These are phyloP conservation scores for Siphamia tubifer DNA, from an alignment of 2,113 vertebrate genomes.

Conservation along the genomic window DNA sequence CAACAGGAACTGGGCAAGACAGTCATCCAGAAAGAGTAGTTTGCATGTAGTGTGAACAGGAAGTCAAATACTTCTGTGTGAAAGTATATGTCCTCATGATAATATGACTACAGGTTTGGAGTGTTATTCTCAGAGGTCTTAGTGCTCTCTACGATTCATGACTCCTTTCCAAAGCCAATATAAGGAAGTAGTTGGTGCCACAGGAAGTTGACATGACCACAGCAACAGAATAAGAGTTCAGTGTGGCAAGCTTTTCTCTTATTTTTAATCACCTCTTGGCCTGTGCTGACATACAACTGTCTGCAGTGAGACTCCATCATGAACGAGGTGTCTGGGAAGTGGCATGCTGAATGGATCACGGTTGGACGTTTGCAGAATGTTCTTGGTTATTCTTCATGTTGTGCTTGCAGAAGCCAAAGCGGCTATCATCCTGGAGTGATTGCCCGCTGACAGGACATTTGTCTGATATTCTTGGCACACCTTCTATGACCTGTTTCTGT, in stretches of 20 bases:
- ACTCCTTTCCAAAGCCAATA: slow-evolving; percentile 14
- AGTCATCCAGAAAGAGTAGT: too few relatives aligned
- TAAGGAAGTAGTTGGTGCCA: slow-evolving; percentile 37
- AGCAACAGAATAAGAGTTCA: slow-evolving; percentile 10
- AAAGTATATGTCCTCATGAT: not conserved
- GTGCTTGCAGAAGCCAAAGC: not conserved
- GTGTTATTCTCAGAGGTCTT: not conserved
- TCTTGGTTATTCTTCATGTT: not conserved
- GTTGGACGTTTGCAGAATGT: not conserved
- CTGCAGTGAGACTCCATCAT: not conserved
- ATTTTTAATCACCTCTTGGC: slow-evolving; percentile 26
- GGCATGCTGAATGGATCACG: too few relatives aligned
- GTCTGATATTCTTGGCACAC: slow-evolving; percentile 45
- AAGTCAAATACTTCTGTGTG: too few relatives aligned
- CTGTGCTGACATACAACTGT: not conserved
- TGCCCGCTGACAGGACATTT: slow-evolving; percentile 24
- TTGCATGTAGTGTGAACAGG: too few relatives aligned
- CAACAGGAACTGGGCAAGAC: too few relatives aligned
- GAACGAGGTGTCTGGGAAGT: not conserved
- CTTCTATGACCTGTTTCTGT: slow-evolving; percentile 53
- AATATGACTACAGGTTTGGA: slow-evolving; percentile 33
- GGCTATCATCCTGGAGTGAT: not conserved
- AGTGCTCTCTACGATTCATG: not conserved
- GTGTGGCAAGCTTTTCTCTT: slow-evolving; percentile 24
- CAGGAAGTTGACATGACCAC: slow-evolving; percentile 45